Evolutionary conservation across 2,888 invertebrate genomes (phyloP), one percentile per base, ranked within the genome.

Genomic region (Aplocera efformata): DNA sequence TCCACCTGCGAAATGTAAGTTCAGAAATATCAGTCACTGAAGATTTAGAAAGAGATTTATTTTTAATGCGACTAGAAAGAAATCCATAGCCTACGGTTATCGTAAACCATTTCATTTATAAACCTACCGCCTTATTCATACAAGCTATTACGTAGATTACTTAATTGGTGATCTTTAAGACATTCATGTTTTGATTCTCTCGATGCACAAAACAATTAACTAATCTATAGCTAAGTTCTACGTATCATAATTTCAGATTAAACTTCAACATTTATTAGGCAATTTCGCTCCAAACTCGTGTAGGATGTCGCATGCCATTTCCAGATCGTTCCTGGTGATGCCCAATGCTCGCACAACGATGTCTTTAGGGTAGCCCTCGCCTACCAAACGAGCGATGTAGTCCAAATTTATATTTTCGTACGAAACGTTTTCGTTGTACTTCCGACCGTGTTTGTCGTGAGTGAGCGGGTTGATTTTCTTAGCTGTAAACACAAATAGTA

Each of bases 241-340:
- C n/a, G n/a, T n/a, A n/a, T n/a, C n/a, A n/a, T 17, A 17, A 3
- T 17, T 17, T 5, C 5, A 5, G 13, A 17, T 3, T 25, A 31
- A 36, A 9, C 10, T 60, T 76, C 27, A 86, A 63, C 84, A 85
- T 54, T 84, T 83, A 59, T 75, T 79, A 48, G 79, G 69, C 57
- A 81, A 57, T 64, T 88, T 88, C 1, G 80, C 68, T n/a, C 95
- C 96, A 79, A 97, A 97, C 74, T 97, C 96, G 73, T 96, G 94
- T 56, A 97, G 85, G 69, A 97, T 97, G 75, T 98, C 97, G 84
- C 97, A 94, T 30, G 98, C 98, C 97, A 98, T 98, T 74, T 96
- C 96, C 37, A 98, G 90, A 79, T 98, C 96, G 84, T 98, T 98
- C 43, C 96, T 90, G 1, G 97, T 96, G 63, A 98, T 97, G 46